These are phyloP conservation scores for Drosophila formosana DNA, from an alignment of 2,888 invertebrate species.

Conservation along the genomic window DNA sequence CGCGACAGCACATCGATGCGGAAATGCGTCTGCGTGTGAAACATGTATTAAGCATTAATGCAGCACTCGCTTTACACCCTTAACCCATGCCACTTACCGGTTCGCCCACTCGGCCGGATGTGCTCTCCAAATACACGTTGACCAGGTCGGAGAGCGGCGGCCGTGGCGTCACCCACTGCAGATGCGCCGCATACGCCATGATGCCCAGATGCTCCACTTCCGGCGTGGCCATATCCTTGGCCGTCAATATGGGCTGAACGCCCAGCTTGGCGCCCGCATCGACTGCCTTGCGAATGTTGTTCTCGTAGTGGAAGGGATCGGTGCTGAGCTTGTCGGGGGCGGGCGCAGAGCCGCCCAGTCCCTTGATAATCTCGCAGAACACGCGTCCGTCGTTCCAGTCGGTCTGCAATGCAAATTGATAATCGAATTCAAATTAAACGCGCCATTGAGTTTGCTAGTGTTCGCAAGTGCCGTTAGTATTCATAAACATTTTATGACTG, in stretches of 20 bases:
- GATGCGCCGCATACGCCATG: conserved; percentile 98
- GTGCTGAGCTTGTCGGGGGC: conserved; percentile 91
- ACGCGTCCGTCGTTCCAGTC: conserved; percentile 99
- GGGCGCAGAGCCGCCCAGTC: conserved; percentile 94
- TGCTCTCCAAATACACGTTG: conserved; percentile 92
- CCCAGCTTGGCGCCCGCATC: conserved; percentile 90
- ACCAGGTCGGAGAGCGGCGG: conserved; percentile 94
- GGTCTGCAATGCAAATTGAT: conserved; percentile 88
- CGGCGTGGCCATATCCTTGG: conserved; percentile 97
- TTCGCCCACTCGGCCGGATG: conserved; percentile 94
- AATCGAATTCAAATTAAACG: background rate
- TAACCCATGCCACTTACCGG: conserved; percentile 87
- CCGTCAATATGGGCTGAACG: conserved; percentile 95
- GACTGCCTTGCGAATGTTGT: conserved; percentile 91
- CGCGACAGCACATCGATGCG: conserved; percentile 90
- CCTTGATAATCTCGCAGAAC: conserved; percentile 94
- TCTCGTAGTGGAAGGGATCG: conserved; percentile 92
- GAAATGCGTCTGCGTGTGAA: conserved; percentile 89
- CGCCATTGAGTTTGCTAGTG: conserved; percentile 17
- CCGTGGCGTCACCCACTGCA: conserved; percentile 94
- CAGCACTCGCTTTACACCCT: background rate
- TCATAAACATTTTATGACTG: background rate
- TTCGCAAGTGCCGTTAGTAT: background rate
- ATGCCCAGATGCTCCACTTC: conserved; percentile 98
- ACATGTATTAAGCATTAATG: conserved; percentile 61